Base-by-base conservation (phyloP, 2,888 invertebrate genomes). In the Trissolcus brochymenae region DNA sequence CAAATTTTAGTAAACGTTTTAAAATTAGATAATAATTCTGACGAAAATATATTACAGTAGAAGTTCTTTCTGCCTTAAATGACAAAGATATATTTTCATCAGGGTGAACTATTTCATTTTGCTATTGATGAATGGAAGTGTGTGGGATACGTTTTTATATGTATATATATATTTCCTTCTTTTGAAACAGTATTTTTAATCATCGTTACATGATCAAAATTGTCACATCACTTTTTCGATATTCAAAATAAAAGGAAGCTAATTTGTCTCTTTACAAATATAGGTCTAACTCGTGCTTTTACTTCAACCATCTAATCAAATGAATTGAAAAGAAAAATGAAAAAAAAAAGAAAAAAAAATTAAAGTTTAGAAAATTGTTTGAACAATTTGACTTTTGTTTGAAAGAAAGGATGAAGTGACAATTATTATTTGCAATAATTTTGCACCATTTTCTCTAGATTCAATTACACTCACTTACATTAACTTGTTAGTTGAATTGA, bases 71-170 rank as follows among this genome's bases (percentile, higher is more conserved):
- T 53, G 13, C 9, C 25, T 16, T 51, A n/a, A 41, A 16, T 41
- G 4, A 40, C 43, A n/a, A 7, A 53, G 14, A 59, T 59, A 53
- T 67, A 67, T 59, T 67, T 59, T 67, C 51, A 43, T 6, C 53
- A 41, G 29, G 17, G 53, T 53, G 14, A 53, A 41, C 29, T 54
- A 46, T 68, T 70, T 50, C 40, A 9, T 70, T 70, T 56, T 49
- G 55, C 50, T 57, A 53, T 9, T 57, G 51, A 60, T 53, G 57
- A 71, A 71, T 70, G 49, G 16, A 62, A 35, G 57, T 60, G 68
- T 49, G 55, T 68, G 49, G 29, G 19, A 71, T 71, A 71, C 56
- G 50, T 71, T 71, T 71, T 70, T 62, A 68, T 70, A 68, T 68
- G 60, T 68, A 11, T 46, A 16, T 16, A 70, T 50, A 62, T 70